Evolutionary conservation across 2,113 vertebrate genomes (phyloP).

Genomic region (Vulpes lagopus): DNA sequence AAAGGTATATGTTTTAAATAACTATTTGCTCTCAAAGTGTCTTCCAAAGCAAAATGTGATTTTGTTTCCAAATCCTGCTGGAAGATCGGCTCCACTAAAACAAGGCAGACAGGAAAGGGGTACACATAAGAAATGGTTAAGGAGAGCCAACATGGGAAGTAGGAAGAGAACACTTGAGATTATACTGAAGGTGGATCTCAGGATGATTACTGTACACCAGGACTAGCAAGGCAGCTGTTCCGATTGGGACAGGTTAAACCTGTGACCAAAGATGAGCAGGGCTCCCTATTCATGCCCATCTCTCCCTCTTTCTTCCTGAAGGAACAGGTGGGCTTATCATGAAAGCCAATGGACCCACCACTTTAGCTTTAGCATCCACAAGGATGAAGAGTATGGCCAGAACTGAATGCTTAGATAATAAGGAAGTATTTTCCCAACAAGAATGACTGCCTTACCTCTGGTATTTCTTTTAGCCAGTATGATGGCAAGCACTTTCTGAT

Average conservation of each 20-base stretch:
- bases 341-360: background rate
- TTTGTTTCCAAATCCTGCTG: background rate
- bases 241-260: background rate
- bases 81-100: background rate
- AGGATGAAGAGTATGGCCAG: background rate
- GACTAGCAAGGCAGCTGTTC: background rate
- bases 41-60: background rate
- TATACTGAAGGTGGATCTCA: background rate
- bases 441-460: background rate
- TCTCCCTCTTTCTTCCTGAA: no score
- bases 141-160: background rate
- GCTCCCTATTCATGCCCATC: background rate
- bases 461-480: background rate
- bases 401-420: background rate
- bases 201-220: background rate
- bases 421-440: background rate
- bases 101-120: background rate
- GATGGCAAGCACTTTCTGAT: background rate
- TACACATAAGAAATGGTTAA: background rate
- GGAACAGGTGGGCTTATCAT: background rate
- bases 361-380: background rate
- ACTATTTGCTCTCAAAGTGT: background rate
- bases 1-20: constrained; percentile 41
- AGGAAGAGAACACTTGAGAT: background rate
- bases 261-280: background rate